Evolutionary conservation across 2,113 vertebrate species (phyloP), one percentile per base, ranked within the genome.

Genomic region (Cyprinodon tularosa): DNA sequence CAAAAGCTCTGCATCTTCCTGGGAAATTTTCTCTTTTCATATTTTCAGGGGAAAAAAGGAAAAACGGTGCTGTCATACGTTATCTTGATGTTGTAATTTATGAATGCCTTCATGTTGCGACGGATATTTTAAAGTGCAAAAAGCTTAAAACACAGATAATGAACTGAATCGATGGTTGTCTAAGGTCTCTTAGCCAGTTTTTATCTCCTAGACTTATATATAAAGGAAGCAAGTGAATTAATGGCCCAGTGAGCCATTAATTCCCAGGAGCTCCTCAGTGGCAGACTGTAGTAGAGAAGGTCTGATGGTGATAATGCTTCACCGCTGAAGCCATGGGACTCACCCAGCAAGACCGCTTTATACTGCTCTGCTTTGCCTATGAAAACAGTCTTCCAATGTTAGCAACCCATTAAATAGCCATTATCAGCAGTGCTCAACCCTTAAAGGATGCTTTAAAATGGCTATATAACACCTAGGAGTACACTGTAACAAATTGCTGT

Each of bases 221-320:
- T 66, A 42, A 40, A 50, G 1, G 7, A 77, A 17, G 50, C 39
- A n/a, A 62, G 20, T 50, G 48, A 71, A 74, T 82, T 70, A 80
- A 80, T 60, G 72, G 50, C 66, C 71, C 69, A 57, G 60, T 37
- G 68, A 74, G 74, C 59, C 57, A 74, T 59, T 76, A 22, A 81
- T 37, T 80, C 69, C 60, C 76, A 59, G 37, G 81, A 82, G 81
- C n/a, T 74, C 47, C 63, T 48, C 53, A 66, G 79, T 71, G 38
- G 81, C 68, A 75, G 44, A 62, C 36, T 71, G 48, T 17, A 60
- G 65, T 37, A 20, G 40, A 17, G 61, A 80, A 72, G 80, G 66
- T 72, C 57, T 73, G 68, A 53, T 64, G 72, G 45, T 62, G 50
- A 75, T 53, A 68, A 74, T 66, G 38, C 14, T 12, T 74, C 17